These are phyloP conservation scores for Falco peregrinus DNA, from an alignment of 2,797 vertebrate genomes.

Conservation along the genomic window DNA sequence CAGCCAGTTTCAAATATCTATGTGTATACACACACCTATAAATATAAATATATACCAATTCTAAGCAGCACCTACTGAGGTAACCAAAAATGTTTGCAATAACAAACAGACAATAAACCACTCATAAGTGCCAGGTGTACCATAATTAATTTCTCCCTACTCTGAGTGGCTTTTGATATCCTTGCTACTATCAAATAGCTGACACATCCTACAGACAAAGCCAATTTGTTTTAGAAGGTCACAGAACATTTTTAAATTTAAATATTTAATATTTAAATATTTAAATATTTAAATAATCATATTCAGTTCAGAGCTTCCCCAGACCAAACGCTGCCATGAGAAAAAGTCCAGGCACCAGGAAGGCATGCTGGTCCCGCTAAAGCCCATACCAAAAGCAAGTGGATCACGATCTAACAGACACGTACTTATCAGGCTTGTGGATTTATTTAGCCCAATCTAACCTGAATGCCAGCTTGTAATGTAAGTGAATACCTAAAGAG, in stretches of 20 bases:
- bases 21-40: background rate
- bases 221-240: background rate
- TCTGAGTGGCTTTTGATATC: background rate
- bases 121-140: background rate
- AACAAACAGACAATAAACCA: background rate
- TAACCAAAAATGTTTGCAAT: background rate
- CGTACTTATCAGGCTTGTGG: background rate
- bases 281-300: too few relatives aligned
- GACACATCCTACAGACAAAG: conserved; percentile 5
- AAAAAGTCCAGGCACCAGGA: rapidly evolving
- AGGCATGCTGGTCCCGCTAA: background rate
- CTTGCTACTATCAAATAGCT: background rate
- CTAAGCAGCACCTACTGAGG: conserved; percentile 5
- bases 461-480: background rate
- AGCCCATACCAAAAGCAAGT: background rate
- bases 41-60: background rate
- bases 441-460: background rate
- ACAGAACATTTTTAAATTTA: background rate
- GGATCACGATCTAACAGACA: background rate
- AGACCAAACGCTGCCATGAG: background rate
- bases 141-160: background rate
- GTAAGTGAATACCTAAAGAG: too few relatives aligned
- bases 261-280: too few relatives aligned
- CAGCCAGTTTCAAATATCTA: background rate
- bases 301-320: background rate